These are phyloP conservation scores for Charanyca ferruginea DNA, from an alignment of 2,888 invertebrate species.

Conservation along the genomic window DNA sequence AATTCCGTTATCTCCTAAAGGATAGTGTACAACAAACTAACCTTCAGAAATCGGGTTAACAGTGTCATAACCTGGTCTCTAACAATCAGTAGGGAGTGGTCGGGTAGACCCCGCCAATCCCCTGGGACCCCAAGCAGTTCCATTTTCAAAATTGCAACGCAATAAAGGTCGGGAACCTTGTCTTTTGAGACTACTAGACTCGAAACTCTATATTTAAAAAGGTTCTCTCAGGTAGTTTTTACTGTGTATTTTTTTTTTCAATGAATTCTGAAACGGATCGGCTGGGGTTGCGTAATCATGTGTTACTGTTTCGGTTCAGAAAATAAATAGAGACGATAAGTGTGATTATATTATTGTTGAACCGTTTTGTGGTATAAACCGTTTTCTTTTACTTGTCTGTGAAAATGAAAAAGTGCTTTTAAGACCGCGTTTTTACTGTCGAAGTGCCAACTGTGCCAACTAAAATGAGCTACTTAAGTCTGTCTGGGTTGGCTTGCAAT, in stretches of 20 bases:
- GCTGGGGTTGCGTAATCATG: conserved; percentile 41
- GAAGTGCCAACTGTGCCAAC: conserved; percentile 41
- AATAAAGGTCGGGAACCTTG: conserved; percentile 70
- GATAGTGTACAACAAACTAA: conserved; percentile 64
- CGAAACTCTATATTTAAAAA: conserved; percentile 67
- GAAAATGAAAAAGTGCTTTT: conserved; percentile 18
- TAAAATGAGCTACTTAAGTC: conserved; percentile 28
- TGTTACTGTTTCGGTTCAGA: conserved; percentile 40
- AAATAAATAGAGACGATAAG: conserved; percentile 43
- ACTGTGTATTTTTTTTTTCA: conserved; percentile 50
- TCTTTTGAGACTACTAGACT: conserved; percentile 67
- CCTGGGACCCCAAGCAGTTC: conserved; percentile 71
- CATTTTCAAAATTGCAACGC: conserved; percentile 84
- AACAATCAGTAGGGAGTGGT: conserved; percentile 79
- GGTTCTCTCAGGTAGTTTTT: conserved; percentile 58
- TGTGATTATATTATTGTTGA: conserved; percentile 44
- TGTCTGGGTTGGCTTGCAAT: conserved; percentile 20
- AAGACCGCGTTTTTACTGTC: conserved; percentile 21
- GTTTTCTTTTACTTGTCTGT: conserved; percentile 15
- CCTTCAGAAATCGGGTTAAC: conserved; percentile 78
- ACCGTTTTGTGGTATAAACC: conserved; percentile 22
- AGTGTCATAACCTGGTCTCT: conserved; percentile 76
- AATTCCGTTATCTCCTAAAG: conserved; percentile 51
- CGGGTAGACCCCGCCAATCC: conserved; percentile 65
- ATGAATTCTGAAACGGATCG: conserved; percentile 59